A percentile compares a stretch with the other conserved stretches of the same genome.
Conservation (phyloP, 2,113 vertebrate genomes). For the Heterocephalus glaber region DNA sequence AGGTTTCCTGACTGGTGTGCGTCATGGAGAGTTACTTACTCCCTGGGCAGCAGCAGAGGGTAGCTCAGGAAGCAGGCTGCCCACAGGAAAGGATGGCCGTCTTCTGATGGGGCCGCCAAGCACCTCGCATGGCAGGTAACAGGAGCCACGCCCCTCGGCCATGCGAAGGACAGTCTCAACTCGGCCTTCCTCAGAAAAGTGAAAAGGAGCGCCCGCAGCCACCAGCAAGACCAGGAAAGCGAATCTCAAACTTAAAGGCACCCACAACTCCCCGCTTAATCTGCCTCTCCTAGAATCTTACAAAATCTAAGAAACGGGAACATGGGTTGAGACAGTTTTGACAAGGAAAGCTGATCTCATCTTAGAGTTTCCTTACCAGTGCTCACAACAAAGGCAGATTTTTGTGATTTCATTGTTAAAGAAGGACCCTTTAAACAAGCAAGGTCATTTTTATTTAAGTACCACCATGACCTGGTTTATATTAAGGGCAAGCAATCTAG, state of each 20-base stretch:
- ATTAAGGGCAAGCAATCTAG: constrained; percentile 33
- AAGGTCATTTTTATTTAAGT: constrained; percentile 50
- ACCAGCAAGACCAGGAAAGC: neutral
- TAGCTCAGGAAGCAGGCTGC: neutral
- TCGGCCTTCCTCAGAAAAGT: neutral
- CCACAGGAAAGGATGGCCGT: neutral
- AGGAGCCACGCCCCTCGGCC: neutral
- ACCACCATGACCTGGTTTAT: constrained; percentile 38
- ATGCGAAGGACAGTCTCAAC: neutral
- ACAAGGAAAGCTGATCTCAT: constrained; percentile 32
- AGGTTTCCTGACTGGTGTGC: neutral
- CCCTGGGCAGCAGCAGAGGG: neutral
- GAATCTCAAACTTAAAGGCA: constrained; percentile 56
- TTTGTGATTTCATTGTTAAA: constrained; percentile 54
- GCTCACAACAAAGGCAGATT: constrained; percentile 55
- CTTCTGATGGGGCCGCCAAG: neutral
- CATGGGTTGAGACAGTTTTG: neutral
- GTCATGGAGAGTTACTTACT: neutral
- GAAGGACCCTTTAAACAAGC: constrained; percentile 48
- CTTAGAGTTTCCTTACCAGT: constrained; percentile 13
- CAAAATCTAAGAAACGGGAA: neutral
- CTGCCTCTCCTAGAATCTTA: neutral
- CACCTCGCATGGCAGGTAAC: neutral
- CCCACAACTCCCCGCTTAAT: constrained; percentile 15
- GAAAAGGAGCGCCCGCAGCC: neutral